Evolutionary conservation across 2,888 invertebrate genomes (phyloP).

Genomic region (Seira musarum): DNA sequence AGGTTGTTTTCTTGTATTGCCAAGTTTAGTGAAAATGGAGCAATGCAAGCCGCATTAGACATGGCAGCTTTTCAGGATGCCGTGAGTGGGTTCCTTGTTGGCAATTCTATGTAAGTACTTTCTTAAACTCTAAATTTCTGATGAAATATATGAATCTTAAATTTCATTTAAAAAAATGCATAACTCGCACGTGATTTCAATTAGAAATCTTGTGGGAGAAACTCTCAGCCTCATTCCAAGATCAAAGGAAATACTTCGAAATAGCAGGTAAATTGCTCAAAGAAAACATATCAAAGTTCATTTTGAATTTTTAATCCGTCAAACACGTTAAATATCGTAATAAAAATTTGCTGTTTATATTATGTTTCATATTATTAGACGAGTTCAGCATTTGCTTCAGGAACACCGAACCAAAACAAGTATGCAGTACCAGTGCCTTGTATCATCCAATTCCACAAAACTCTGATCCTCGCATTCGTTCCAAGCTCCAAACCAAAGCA

Average conservation of each 20-base stretch:
- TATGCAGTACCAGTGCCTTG: slow-evolving; percentile 66
- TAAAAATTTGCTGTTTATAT: slow-evolving; percentile 19
- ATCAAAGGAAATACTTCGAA: slow-evolving; percentile 75
- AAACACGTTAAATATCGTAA: neutral
- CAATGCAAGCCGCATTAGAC: slow-evolving; percentile 86
- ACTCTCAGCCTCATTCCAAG: slow-evolving; percentile 85
- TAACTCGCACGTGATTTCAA: slow-evolving; percentile 71
- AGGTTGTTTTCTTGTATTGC: slow-evolving; percentile 86
- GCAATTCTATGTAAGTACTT: slow-evolving; percentile 77
- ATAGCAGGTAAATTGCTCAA: slow-evolving; percentile 74
- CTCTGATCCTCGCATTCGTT: slow-evolving; percentile 35
- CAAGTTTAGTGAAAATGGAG: slow-evolving; percentile 80
- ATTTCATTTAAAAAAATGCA: no score
- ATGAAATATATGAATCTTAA: no score
- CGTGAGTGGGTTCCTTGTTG: slow-evolving; percentile 78
- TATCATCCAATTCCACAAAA: slow-evolving; percentile 40
- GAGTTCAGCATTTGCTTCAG: slow-evolving; percentile 78
- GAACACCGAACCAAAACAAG: slow-evolving; percentile 64
- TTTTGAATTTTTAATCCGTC: neutral
- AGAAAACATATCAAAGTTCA: neutral
- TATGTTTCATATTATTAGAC: slow-evolving; percentile 73
- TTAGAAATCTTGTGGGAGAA: slow-evolving; percentile 84
- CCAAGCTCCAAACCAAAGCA: neutral
- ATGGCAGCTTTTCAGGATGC: slow-evolving; percentile 80
- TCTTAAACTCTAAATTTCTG: neutral